Percentiles rank a stretch among this genome's conserved stretches.
Conservation (phyloP, 2,888 invertebrate genomes). For the Melinaea menophilus region DNA sequence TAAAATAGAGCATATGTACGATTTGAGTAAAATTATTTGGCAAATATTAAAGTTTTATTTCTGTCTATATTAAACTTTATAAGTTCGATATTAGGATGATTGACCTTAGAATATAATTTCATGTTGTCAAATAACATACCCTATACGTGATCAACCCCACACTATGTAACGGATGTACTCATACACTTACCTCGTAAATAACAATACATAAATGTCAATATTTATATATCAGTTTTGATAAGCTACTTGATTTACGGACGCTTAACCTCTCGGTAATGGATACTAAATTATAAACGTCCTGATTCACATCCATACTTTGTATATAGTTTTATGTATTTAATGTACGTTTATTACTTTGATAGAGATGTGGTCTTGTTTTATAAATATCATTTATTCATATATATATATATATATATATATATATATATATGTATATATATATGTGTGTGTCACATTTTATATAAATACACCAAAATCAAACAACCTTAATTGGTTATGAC, state of each 20-base stretch:
- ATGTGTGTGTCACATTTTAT: too few relatives aligned
- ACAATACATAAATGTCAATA: slow-evolving; percentile 28
- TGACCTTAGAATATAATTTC: too few relatives aligned
- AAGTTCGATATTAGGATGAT: too few relatives aligned
- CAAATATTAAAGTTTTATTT: too few relatives aligned
- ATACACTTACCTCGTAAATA: slow-evolving; percentile 20
- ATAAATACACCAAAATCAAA: too few relatives aligned
- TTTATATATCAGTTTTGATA: slow-evolving; percentile 28
- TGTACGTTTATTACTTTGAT: not conserved
- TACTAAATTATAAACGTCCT: slow-evolving; percentile 30
- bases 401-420: not conserved
- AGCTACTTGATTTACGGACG: slow-evolving; percentile 33
- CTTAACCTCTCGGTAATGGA: slow-evolving; percentile 29
- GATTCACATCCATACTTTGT: slow-evolving; percentile 16
- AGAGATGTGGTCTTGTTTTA: too few relatives aligned
- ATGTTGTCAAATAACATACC: too few relatives aligned
- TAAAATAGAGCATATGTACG: too few relatives aligned
- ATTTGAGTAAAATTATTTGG: too few relatives aligned
- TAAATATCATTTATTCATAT: not conserved
- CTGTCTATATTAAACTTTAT: too few relatives aligned
- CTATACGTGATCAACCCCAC: not conserved
- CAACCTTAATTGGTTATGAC: slow-evolving; percentile 2
- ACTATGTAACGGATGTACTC: slow-evolving; percentile 13
- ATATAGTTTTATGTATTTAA: slow-evolving; percentile 3
- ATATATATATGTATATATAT: too few relatives aligned